Conservation (phyloP, 2,113 vertebrate species). For the Trichechus manatus region DNA sequence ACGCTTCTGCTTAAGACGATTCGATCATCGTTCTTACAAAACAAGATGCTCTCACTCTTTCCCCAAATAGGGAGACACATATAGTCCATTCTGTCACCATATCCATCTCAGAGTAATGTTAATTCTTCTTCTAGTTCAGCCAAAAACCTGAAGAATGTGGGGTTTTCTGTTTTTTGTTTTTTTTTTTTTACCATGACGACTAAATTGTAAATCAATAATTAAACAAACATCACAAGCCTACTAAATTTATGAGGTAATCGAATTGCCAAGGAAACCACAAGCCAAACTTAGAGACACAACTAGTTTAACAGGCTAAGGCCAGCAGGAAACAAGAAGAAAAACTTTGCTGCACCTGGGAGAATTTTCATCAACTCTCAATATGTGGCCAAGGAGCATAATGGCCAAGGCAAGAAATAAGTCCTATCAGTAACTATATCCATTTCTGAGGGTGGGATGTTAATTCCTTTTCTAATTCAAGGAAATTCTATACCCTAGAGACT, state of each 20-base stretch:
- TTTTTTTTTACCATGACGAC: background rate
- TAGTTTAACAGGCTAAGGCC: background rate
- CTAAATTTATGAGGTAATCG: slow-evolving; percentile 2
- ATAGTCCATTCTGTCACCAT: background rate
- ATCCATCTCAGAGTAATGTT: background rate
- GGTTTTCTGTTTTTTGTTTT: background rate
- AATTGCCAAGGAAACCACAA: background rate
- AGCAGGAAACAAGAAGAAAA: background rate
- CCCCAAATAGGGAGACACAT: background rate
- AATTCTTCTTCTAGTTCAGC: background rate
- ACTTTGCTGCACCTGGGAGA: background rate
- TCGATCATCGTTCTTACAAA: background rate
- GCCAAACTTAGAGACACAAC: background rate
- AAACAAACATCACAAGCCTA: background rate
- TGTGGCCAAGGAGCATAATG: background rate
- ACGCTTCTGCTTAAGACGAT: background rate
- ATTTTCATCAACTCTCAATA: background rate
- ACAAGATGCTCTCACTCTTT: background rate
- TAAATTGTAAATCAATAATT: slow-evolving; percentile 15
- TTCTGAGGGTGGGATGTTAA: background rate
- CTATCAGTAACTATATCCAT: background rate
- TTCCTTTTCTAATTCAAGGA: background rate
- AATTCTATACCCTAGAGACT: background rate
- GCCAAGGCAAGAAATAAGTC: background rate
- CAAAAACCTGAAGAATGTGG: background rate